These are phyloP conservation scores for Campoletis raptor DNA, from an alignment of 2,888 invertebrate species.

Conservation along the genomic window DNA sequence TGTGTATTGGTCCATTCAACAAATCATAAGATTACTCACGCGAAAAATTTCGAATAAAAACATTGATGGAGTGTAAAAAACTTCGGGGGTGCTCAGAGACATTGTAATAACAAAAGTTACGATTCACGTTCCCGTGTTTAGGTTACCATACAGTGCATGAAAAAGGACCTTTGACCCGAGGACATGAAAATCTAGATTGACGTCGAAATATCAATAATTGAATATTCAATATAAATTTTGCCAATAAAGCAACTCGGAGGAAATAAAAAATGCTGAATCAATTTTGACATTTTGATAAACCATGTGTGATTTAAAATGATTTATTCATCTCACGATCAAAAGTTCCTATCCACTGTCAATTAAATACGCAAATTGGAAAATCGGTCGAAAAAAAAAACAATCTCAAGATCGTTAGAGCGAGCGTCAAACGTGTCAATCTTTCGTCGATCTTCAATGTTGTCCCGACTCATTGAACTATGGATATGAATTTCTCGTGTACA, in stretches of 20 bases:
- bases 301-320: neutral
- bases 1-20: neutral
- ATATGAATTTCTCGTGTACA: slow-evolving; percentile 44
- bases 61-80: neutral
- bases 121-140: neutral
- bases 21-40: neutral
- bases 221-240: neutral
- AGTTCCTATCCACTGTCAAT: neutral
- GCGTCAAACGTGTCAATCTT: slow-evolving; percentile 37
- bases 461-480: slow-evolving; percentile 31
- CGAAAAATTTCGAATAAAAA: neutral
- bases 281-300: neutral
- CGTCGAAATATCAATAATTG: neutral
- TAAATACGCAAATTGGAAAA: slow-evolving; percentile 3
- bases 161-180: neutral
- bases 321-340: neutral
- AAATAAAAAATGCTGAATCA: neutral
- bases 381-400: slow-evolving; percentile 18
- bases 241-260: neutral
- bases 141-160: slow-evolving; percentile 14
- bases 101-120: slow-evolving; percentile 30
- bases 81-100: neutral
- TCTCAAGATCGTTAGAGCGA: slow-evolving; percentile 24
- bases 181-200: neutral
- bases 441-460: slow-evolving; percentile 34